These are phyloP conservation scores for Artibeus jamaicensis DNA, from an alignment of 2,797 vertebrate species.

Conservation along the genomic window DNA sequence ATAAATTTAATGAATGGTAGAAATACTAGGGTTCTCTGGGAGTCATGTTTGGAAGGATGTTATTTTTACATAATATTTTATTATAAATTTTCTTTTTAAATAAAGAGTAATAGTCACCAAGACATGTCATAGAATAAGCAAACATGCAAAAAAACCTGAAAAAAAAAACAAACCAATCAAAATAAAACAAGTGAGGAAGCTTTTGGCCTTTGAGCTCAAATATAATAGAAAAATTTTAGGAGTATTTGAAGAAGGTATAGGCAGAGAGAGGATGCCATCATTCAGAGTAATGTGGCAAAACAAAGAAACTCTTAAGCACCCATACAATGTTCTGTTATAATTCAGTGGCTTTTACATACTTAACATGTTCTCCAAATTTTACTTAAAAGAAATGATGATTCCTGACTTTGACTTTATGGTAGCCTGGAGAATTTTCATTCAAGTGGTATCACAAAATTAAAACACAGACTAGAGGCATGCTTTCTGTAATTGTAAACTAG, in stretches of 20 bases:
- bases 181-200: neutral
- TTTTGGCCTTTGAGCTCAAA: neutral
- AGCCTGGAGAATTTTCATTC: neutral
- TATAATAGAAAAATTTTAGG: neutral
- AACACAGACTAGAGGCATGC: neutral
- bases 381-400: neutral
- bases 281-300: neutral
- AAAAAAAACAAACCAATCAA: neutral
- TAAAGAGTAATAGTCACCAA: neutral
- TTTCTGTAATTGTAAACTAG: neutral
- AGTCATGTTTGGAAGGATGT: neutral
- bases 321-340: neutral
- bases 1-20: neutral
- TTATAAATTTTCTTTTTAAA: neutral
- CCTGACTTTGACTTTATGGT: neutral
- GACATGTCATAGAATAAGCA: neutral
- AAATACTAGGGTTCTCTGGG: neutral
- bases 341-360: neutral
- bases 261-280: neutral
- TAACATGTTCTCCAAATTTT: neutral
- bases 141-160: neutral
- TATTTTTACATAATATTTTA: neutral
- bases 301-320: neutral
- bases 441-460: neutral
- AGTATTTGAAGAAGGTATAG: neutral